Evolutionary conservation across 2,888 invertebrate species (phyloP).

Genomic region (Ophion ventricosus): DNA sequence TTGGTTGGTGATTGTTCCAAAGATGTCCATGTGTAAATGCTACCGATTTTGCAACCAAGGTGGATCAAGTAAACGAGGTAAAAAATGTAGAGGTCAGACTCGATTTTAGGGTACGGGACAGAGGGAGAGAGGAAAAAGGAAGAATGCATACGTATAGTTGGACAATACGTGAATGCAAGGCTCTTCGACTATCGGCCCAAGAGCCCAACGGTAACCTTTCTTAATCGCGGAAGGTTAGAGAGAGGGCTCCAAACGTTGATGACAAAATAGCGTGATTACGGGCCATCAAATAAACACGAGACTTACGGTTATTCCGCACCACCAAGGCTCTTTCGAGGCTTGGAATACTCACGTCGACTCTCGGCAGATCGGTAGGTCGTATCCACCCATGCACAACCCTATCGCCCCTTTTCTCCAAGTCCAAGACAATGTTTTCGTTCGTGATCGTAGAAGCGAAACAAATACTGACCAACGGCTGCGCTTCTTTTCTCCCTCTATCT

Average conservation of each 20-base stretch:
- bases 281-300: constrained; percentile 82
- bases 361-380: constrained; percentile 3
- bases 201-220: constrained; percentile 35
- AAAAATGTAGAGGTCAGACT: not conserved
- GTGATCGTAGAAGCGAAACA: constrained; percentile 66
- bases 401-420: constrained; percentile 20
- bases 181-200: constrained; percentile 25
- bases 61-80: not conserved
- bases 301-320: constrained; percentile 80
- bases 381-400: constrained; percentile 37
- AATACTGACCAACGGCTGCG: constrained; percentile 70
- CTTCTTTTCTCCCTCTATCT: not conserved
- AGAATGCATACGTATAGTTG: not conserved
- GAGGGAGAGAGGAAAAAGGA: not conserved
- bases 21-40: not conserved
- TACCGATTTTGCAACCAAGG: not conserved
- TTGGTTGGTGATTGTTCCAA: constrained; percentile 8
- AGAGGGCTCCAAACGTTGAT: constrained; percentile 78
- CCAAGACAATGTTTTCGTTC: constrained; percentile 34
- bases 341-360: constrained; percentile 58
- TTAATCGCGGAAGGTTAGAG: constrained; percentile 77
- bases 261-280: constrained; percentile 83
- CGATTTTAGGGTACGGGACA: not conserved
- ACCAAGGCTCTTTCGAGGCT: constrained; percentile 73
- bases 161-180: constrained; percentile 39